phyloP scores from a whole-genome alignment of 1,140 invertebrate genomes.

The Drosophila malerkotliana region DNA sequence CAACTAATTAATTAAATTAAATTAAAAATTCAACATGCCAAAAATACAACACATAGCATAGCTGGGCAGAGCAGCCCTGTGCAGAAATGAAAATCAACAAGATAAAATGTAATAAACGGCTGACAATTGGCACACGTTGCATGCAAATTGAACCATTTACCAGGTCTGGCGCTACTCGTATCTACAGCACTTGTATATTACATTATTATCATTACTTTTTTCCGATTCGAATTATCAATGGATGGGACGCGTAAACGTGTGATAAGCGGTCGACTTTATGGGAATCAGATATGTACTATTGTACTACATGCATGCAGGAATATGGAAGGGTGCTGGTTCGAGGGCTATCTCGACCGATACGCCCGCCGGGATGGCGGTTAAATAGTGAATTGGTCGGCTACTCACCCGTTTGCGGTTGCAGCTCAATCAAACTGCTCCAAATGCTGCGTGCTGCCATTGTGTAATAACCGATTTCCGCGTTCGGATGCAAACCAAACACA shows the following conservation, averaged over 20 bases:
- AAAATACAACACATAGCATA: constrained; percentile 57
- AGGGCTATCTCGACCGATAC: constrained; percentile 34
- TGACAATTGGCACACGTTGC: constrained; percentile 79
- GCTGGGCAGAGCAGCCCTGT: not conserved
- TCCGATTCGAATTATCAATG: constrained; percentile 58
- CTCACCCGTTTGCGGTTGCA: constrained; percentile 93
- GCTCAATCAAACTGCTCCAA: constrained; percentile 92
- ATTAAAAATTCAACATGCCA: constrained; percentile 83
- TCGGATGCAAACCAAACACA: constrained; percentile 95
- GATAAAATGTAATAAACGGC: constrained; percentile 81
- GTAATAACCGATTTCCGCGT: constrained; percentile 96
- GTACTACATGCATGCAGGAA: not conserved
- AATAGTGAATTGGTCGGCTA: constrained; percentile 11
- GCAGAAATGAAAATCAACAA: constrained; percentile 77
- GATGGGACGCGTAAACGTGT: constrained; percentile 1
- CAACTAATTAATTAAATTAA: constrained; percentile 84
- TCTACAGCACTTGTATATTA: constrained; percentile 25
- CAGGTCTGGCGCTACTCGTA: constrained; percentile 22
- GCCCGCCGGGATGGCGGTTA: constrained; percentile 30
- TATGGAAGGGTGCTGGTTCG: not conserved
- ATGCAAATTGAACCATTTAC: constrained; percentile 77
- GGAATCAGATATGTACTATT: not conserved
- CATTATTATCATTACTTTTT: constrained; percentile 50
- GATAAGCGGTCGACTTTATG: constrained; percentile 12
- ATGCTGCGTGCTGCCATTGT: constrained; percentile 92